Percentiles rank a stretch among this genome's conserved stretches.
Conservation (phyloP, 2,797 vertebrate species). For the Micrastur ruficollis region DNA sequence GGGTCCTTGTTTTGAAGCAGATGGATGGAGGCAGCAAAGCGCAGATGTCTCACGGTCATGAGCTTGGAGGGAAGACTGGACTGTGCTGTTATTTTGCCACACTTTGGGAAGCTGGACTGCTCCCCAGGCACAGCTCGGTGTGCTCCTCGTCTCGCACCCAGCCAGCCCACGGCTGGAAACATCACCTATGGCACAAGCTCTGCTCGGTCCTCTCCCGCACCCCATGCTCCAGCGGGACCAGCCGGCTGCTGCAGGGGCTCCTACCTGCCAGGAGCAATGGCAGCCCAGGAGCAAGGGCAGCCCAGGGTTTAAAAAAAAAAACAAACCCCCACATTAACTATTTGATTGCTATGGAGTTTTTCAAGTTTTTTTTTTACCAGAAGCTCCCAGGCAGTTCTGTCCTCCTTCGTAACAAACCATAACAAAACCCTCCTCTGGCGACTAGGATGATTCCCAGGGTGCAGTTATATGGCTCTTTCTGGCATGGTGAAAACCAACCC, state of each 20-base stretch:
- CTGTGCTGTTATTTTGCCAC: background rate
- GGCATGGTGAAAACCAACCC: background rate
- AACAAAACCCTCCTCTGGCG: background rate
- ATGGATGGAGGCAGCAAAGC: background rate
- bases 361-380: background rate
- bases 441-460: background rate
- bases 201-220: background rate
- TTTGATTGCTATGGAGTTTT: background rate
- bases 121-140: background rate
- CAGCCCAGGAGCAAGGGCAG: background rate
- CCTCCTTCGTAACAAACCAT: background rate
- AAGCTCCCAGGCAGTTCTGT: background rate
- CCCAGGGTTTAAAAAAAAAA: background rate
- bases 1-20: background rate
- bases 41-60: rapidly evolving
- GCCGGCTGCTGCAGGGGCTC: background rate
- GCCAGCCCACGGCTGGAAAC: background rate
- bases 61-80: background rate
- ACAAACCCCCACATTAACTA: background rate
- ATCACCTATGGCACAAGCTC: background rate
- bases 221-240: background rate
- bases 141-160: background rate
- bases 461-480: background rate
- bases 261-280: background rate
- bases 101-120: background rate